Percentiles rank a stretch among this genome's conserved stretches.
Conservation (phyloP, 2,888 invertebrate genomes). For the Dendrolimus houi region DNA sequence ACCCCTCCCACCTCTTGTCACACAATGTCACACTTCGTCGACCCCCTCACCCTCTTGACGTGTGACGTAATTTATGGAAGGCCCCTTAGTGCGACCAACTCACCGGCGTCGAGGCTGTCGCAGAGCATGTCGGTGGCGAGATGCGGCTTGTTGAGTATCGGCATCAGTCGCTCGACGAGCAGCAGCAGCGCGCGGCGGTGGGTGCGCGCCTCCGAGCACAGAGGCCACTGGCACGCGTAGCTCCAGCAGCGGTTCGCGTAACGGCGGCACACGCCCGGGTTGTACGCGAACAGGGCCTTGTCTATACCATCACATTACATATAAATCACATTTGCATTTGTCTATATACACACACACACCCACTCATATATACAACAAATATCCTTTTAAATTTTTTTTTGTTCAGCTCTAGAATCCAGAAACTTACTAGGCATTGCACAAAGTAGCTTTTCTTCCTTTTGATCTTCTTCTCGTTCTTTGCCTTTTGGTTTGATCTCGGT, state of each 20-base stretch:
- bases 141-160: slow-evolving; percentile 87
- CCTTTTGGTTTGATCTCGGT: slow-evolving; percentile 52
- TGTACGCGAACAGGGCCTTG: slow-evolving; percentile 73
- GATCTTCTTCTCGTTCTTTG: slow-evolving; percentile 39
- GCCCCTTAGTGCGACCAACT: not conserved
- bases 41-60: too few species aligned
- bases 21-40: too few species aligned
- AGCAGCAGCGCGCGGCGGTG: slow-evolving; percentile 88
- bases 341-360: too few species aligned
- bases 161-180: slow-evolving; percentile 88
- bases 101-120: slow-evolving; percentile 83
- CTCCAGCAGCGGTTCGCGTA: slow-evolving; percentile 86
- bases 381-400: too few species aligned
- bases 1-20: too few species aligned
- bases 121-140: slow-evolving; percentile 94
- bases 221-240: slow-evolving; percentile 83
- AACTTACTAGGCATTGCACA: slow-evolving; percentile 54
- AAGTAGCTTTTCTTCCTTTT: slow-evolving; percentile 52
- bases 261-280: slow-evolving; percentile 64
- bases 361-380: too few species aligned
- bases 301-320: slow-evolving; percentile 19
- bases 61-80: too few species aligned
- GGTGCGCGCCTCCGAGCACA: slow-evolving; percentile 74
- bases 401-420: too few species aligned
- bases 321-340: too few species aligned